Evolutionary conservation across 1,140 invertebrate genomes (phyloP), one percentile per base, ranked within the genome.

Genomic region (Bathynomus jamesi): DNA sequence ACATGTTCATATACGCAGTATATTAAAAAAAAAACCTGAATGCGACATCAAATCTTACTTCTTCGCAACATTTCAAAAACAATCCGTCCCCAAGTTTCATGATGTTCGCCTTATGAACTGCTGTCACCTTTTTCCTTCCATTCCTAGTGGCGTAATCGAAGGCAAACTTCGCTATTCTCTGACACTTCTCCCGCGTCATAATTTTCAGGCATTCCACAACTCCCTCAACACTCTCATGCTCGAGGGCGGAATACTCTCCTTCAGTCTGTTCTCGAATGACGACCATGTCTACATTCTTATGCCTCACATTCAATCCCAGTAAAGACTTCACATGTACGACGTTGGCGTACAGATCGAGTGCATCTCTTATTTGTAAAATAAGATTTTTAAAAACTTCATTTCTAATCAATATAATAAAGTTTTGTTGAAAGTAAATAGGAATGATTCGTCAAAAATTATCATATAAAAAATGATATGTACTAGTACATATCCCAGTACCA

Each of bases 61-160:
- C 91, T 80, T 90, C 87, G 80, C 95, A 96, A 62, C 89, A 92
- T 78, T 87, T 89, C 61, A 99, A 83, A 81, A 99, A 99, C 2
- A 99, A 84, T 10, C 96, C 96, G 84, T 99, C 96, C 21, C 94
- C 94, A 10, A 99, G 84, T 82, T 99, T 99, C 97, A 99, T 99
- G 80, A 99, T 99, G 80, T 99, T 99, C 2, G 97, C 97, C 84
- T 99, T 99, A 83, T 99, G 96, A 25, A 99, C 94, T 62, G 91
- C 91, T 3, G 94, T 96, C 0, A 96, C 93, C 84, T 93, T 94
- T 85, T 98, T 98, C 28, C 96, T 87, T 75, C 91, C 90, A 82
- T 96, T 91, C 81, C 94, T 96, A 4, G 94, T 92, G 0, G 97
- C 97, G 84, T 97, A 99, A 84, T 99, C 97, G 84, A 99, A 99